These are phyloP conservation scores for Ceramica pisi DNA, from an alignment of 2,888 invertebrate species.

Conservation along the genomic window DNA sequence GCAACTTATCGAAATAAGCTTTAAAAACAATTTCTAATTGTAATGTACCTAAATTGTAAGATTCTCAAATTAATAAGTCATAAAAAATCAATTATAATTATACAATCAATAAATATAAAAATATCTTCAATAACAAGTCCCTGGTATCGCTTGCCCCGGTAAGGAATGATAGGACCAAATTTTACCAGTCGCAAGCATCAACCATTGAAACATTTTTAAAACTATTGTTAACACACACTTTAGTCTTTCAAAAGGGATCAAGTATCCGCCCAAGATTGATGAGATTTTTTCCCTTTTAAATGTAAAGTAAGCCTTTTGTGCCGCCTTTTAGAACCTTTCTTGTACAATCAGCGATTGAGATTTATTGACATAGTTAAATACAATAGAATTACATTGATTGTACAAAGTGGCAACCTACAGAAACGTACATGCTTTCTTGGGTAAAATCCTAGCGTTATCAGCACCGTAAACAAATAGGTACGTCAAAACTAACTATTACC, in stretches of 20 bases:
- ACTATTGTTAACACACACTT: conserved; percentile 80
- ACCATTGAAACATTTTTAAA: conserved; percentile 72
- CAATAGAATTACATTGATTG: conserved; percentile 32
- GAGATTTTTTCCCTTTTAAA: conserved; percentile 46
- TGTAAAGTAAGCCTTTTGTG: conserved; percentile 53
- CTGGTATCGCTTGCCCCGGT: conserved; percentile 85
- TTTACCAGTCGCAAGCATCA: conserved; percentile 90
- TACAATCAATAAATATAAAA: conserved; percentile 74
- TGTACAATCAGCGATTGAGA: conserved; percentile 51
- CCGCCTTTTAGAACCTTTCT: conserved; percentile 30
- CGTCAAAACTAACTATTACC: conserved; percentile 66
- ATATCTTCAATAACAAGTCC: conserved; percentile 73
- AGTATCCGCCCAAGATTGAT: conserved; percentile 51
- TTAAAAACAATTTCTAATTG: conserved; percentile 46
- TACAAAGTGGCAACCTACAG: conserved; percentile 44
- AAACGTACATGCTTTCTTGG: conserved; percentile 50
- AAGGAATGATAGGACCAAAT: conserved; percentile 92
- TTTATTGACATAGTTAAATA: conserved; percentile 42
- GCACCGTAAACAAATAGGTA: conserved; percentile 57
- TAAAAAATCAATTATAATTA: conserved; percentile 52
- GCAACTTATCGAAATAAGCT: conserved; percentile 57
- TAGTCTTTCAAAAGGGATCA: conserved; percentile 80
- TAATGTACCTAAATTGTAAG: conserved; percentile 47
- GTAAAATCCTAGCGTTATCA: conserved; percentile 50
- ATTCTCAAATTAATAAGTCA: conserved; percentile 59